A percentile compares a stretch with the other conserved stretches of the same genome.
Conservation (phyloP, 2,888 invertebrate genomes). For the Apamea crenata region DNA sequence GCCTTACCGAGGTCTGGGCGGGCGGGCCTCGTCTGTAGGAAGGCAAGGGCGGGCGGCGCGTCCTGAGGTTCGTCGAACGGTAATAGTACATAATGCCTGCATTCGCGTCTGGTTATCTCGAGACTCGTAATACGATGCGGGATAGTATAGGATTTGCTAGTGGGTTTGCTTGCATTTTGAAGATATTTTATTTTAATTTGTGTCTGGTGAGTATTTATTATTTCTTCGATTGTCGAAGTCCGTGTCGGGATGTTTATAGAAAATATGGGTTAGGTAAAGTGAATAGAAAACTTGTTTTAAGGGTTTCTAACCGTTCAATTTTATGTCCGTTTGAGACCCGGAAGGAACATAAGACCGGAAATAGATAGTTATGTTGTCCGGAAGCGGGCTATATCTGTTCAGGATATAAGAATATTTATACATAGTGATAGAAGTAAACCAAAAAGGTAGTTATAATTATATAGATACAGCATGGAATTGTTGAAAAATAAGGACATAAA, state of each 20-base stretch:
- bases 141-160: not conserved
- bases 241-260: not conserved
- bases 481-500: not conserved
- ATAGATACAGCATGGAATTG: not conserved
- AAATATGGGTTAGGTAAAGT: not conserved
- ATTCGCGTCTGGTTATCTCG: conserved; percentile 28
- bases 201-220: not conserved
- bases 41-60: conserved; percentile 64
- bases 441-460: not conserved
- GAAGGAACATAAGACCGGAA: conserved; percentile 22
- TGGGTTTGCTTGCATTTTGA: conserved; percentile 30
- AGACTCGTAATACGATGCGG: conserved; percentile 31
- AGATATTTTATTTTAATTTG: not conserved
- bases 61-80: conserved; percentile 60
- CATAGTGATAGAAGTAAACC: not conserved
- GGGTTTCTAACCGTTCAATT: not conserved
- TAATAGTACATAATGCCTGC: conserved; percentile 54
- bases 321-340: not conserved
- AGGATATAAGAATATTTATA: not conserved
- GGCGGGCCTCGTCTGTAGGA: conserved; percentile 57
- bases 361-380: not conserved
- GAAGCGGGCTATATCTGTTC: not conserved
- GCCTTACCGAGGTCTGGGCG: conserved; percentile 37
- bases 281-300: not conserved
- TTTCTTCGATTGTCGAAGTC: not conserved